Conservation (phyloP, 1,140 invertebrate species). For the Diabrotica undecimpunctata region DNA sequence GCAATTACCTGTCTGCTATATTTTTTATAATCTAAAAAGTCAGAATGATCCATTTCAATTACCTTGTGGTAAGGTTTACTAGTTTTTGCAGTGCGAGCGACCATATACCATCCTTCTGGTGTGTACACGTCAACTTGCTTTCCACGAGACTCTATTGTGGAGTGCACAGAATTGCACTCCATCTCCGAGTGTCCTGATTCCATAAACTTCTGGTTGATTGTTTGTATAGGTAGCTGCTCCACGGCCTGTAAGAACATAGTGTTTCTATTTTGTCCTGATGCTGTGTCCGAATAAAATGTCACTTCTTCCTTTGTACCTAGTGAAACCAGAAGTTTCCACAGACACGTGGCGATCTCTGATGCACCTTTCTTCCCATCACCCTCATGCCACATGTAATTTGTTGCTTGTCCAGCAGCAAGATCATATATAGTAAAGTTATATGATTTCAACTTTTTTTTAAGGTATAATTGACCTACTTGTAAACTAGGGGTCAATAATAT, state of each 20-base stretch:
- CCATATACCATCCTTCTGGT: too few species aligned
- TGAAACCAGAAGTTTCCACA: not conserved
- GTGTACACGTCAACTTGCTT: not conserved
- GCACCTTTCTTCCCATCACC: not conserved
- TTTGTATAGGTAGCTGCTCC: not conserved
- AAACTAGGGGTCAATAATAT: too few species aligned
- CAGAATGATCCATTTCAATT: not conserved
- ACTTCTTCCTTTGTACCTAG: not conserved
- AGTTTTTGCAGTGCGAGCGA: not conserved
- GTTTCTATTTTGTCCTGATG: not conserved
- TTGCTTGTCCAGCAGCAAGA: too few species aligned
- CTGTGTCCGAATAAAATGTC: not conserved
- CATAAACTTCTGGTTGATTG: constrained; percentile 9
- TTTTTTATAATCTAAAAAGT: too few species aligned
- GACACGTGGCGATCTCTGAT: too few species aligned
- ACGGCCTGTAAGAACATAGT: constrained; percentile 1
- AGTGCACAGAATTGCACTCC: constrained; percentile 5
- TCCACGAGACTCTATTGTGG: not conserved
- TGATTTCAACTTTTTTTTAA: too few species aligned
- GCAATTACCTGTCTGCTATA: not conserved
- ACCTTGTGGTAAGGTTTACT: not conserved
- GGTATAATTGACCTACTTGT: too few species aligned
- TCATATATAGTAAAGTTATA: too few species aligned
- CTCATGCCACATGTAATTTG: not conserved
- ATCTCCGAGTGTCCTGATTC: constrained; percentile 4